phyloP scores from a whole-genome alignment of 2,797 vertebrate species.

The Propithecus deckenii region DNA sequence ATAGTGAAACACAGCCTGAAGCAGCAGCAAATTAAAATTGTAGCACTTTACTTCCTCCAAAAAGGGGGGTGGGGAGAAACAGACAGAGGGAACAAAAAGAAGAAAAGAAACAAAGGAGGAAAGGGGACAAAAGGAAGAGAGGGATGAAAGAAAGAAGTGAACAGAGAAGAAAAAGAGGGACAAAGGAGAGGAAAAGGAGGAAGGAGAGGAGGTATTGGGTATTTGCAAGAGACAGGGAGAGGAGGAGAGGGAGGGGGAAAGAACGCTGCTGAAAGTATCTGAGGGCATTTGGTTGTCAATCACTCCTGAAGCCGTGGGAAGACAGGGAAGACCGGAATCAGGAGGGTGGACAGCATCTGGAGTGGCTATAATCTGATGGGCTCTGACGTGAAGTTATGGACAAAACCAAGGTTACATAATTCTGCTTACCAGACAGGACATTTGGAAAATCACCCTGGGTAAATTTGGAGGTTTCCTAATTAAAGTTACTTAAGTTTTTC shows the following conservation, averaged over 20 bases:
- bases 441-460: not conserved
- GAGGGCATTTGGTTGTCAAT: not conserved
- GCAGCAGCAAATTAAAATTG: not conserved
- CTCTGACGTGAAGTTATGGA: not conserved
- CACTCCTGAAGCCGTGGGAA: not conserved
- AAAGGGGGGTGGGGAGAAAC: too few species aligned
- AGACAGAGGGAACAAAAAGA: too few species aligned
- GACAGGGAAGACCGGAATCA: not conserved
- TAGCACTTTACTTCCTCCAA: not conserved
- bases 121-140: not conserved
- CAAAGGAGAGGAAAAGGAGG: not conserved
- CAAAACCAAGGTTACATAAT: not conserved
- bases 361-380: not conserved
- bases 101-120: not conserved
- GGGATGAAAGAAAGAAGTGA: not conserved
- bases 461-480: conserved; percentile 11
- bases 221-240: too few species aligned
- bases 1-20: not conserved
- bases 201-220: not conserved
- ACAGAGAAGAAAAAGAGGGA: not conserved
- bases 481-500: conserved; percentile 1
- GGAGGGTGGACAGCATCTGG: not conserved
- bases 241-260: too few species aligned
- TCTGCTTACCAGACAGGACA: not conserved
- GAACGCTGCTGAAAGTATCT: too few species aligned